Percentiles rank a stretch among this genome's conserved stretches.
phyloP scores from a whole-genome alignment of 2,113 vertebrate species.

The Microcebus murinus region DNA sequence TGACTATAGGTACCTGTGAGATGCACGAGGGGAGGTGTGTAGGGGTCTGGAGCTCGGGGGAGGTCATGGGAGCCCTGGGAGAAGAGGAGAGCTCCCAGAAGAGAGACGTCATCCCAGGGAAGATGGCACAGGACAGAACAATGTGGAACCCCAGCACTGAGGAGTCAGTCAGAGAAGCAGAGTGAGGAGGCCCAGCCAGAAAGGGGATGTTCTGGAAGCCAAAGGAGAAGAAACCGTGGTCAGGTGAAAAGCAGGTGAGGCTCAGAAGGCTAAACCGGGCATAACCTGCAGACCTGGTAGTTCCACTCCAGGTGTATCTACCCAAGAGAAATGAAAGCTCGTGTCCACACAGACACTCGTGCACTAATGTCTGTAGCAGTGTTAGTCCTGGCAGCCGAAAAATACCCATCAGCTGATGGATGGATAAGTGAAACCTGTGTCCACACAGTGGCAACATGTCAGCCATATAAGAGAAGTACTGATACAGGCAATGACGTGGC shows the following conservation, averaged over 20 bases:
- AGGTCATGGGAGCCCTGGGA: background rate
- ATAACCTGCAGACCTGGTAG: background rate
- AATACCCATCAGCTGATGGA: background rate
- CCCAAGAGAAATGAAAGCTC: background rate
- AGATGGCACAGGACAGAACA: background rate
- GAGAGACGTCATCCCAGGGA: background rate
- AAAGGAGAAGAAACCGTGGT: background rate
- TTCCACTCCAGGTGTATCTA: background rate
- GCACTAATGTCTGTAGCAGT: background rate
- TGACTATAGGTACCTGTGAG: too few species aligned
- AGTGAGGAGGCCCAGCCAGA: background rate
- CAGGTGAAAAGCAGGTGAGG: background rate
- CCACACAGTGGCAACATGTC: background rate
- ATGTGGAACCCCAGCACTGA: background rate
- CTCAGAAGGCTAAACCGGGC: background rate
- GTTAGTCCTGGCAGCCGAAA: background rate
- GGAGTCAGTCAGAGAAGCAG: background rate
- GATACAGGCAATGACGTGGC: background rate
- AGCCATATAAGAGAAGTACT: background rate
- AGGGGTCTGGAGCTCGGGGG: background rate
- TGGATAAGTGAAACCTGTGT: background rate
- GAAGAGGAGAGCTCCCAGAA: background rate
- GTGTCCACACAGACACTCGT: background rate
- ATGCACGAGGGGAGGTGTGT: background rate
- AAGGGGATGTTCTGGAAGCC: background rate